Conservation (phyloP, 2,888 invertebrate genomes). For the Leptopilina drosophilae region DNA sequence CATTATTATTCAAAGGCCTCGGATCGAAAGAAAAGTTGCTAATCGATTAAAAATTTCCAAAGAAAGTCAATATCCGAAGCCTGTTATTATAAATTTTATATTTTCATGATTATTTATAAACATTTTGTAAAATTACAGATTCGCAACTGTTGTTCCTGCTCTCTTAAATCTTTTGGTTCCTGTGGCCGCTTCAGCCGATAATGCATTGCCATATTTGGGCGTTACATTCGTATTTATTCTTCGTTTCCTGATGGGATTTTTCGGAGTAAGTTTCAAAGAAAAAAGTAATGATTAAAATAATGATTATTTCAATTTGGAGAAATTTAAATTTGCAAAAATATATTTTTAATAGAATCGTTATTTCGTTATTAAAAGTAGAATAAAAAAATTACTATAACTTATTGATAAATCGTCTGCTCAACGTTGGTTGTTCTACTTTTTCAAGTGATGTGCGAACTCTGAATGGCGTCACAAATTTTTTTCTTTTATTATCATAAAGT, state of each 20-base stretch:
- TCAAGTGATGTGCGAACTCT: conserved; percentile 11
- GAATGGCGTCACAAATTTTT: conserved; percentile 11
- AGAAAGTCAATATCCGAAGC: too few species aligned
- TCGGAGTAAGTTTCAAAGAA: conserved; percentile 68
- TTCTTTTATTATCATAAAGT: conserved; percentile 25
- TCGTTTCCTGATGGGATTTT: conserved; percentile 74
- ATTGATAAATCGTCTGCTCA: background rate
- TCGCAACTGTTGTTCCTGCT: conserved; percentile 73
- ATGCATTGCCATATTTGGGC: conserved; percentile 51
- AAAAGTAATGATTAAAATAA: background rate
- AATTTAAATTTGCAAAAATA: too few species aligned
- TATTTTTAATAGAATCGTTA: background rate
- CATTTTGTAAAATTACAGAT: conserved; percentile 60
- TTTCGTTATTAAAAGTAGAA: background rate
- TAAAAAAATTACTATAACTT: background rate
- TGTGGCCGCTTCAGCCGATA: conserved; percentile 64
- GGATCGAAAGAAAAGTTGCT: too few species aligned
- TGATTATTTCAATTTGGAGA: too few species aligned
- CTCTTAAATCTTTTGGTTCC: conserved; percentile 73
- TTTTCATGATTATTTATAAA: background rate
- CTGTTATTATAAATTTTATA: background rate
- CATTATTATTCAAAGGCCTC: too few species aligned
- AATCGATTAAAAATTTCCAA: too few species aligned
- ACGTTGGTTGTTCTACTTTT: conserved; percentile 14
- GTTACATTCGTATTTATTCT: conserved; percentile 67